A percentile compares a stretch with the other conserved stretches of the same genome.
phyloP scores from a whole-genome alignment of 2,113 vertebrate genomes.

The Isurus oxyrinchus region DNA sequence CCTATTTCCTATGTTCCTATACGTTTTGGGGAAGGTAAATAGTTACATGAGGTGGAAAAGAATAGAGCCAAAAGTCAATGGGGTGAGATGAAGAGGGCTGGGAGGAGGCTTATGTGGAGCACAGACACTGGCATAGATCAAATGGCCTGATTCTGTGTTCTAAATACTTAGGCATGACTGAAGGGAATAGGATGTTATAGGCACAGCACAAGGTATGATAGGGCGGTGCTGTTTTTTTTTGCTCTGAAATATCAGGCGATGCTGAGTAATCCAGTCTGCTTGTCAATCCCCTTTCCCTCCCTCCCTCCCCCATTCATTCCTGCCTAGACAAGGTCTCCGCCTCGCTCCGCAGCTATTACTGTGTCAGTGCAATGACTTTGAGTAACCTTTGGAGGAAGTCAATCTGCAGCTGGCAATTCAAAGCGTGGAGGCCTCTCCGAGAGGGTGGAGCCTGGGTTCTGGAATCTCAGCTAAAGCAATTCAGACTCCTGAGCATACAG shows the following conservation, averaged over 20 bases:
- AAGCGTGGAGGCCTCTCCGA: neutral
- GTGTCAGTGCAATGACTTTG: constrained; percentile 13
- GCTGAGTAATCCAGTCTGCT: neutral
- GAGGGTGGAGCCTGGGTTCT: neutral
- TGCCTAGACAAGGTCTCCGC: neutral
- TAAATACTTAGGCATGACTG: neutral
- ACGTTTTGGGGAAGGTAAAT: no score
- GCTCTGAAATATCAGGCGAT: neutral
- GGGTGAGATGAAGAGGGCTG: neutral
- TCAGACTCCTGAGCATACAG: neutral
- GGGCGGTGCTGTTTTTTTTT: neutral
- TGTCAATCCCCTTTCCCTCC: neutral
- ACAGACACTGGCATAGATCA: neutral
- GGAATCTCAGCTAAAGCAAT: neutral
- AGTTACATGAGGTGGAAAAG: neutral
- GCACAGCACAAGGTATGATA: neutral
- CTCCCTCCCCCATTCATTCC: neutral
- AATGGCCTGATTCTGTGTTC: neutral
- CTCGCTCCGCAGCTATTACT: neutral
- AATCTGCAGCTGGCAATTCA: neutral
- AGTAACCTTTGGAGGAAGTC: neutral
- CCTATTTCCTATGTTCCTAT: no score
- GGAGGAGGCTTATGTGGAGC: neutral
- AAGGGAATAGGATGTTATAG: neutral
- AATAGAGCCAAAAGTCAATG: neutral